Percentiles rank a stretch among this genome's conserved stretches.
phyloP scores from a whole-genome alignment of 1,140 invertebrate genomes.

The Solenopsis fugax region DNA sequence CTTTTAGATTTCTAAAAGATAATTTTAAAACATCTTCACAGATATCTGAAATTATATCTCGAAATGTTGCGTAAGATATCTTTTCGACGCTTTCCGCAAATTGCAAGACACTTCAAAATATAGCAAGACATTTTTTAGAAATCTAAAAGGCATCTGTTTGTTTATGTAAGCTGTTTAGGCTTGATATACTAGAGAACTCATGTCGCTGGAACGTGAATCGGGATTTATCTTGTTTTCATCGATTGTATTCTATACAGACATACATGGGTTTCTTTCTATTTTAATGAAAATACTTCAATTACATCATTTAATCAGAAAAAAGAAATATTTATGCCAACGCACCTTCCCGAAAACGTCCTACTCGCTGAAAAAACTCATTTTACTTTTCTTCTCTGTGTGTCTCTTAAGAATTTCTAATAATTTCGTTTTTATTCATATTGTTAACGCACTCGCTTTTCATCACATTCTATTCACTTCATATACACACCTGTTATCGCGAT shows the following conservation, averaged over 20 bases:
- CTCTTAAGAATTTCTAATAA: conserved; percentile 26
- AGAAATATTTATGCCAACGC: neutral
- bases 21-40: too few relatives aligned
- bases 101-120: too few relatives aligned
- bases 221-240: neutral
- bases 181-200: conserved; percentile 29
- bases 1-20: too few relatives aligned
- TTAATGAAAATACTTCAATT: neutral
- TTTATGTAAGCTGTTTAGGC: conserved; percentile 12
- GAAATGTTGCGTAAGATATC: too few relatives aligned
- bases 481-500: conserved; percentile 25
- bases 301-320: neutral
- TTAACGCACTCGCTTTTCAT: conserved; percentile 42
- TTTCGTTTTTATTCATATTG: conserved; percentile 43
- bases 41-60: too few relatives aligned
- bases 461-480: conserved; percentile 30
- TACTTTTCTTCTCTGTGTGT: conserved; percentile 6
- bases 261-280: conserved; percentile 1
- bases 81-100: too few relatives aligned
- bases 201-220: conserved; percentile 35
- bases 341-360: conserved; percentile 14
- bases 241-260: conserved; percentile 13
- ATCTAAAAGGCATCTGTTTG: too few relatives aligned
- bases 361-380: neutral
- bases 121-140: too few relatives aligned